phyloP scores from a whole-genome alignment of 2,888 invertebrate genomes.

The Nipponacmea schrenckii region DNA sequence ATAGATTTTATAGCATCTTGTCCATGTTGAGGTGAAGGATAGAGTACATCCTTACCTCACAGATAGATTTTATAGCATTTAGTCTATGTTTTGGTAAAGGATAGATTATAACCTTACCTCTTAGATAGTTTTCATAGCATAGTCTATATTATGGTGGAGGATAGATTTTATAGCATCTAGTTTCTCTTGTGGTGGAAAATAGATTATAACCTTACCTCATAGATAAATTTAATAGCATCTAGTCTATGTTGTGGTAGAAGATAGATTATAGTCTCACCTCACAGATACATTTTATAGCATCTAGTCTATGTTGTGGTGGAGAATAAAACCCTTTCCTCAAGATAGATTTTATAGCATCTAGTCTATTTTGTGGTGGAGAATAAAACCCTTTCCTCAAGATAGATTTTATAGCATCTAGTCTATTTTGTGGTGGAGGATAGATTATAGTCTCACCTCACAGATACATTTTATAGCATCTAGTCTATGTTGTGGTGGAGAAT shows the following conservation, averaged over 20 bases:
- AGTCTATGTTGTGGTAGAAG: slow-evolving; percentile 86
- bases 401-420: slow-evolving; percentile 86
- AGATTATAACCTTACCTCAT: slow-evolving; percentile 72
- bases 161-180: no score
- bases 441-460: slow-evolving; percentile 77
- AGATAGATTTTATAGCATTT: slow-evolving; percentile 84
- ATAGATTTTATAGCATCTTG: slow-evolving; percentile 86
- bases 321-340: slow-evolving; percentile 81
- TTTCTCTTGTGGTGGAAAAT: no score
- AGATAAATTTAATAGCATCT: slow-evolving; percentile 84
- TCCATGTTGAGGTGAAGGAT: slow-evolving; percentile 86
- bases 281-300: slow-evolving; percentile 84
- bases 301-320: slow-evolving; percentile 84
- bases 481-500: slow-evolving; percentile 86
- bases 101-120: slow-evolving; percentile 78
- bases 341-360: slow-evolving; percentile 85
- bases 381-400: slow-evolving; percentile 79
- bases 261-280: slow-evolving; percentile 78
- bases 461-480: slow-evolving; percentile 86
- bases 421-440: slow-evolving; percentile 85
- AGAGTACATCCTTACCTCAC: slow-evolving; percentile 77
- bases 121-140: slow-evolving; percentile 81
- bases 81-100: slow-evolving; percentile 86
- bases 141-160: slow-evolving; percentile 86
- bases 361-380: slow-evolving; percentile 85